phyloP scores from a whole-genome alignment of 2,888 invertebrate species.

The Euplexia lucipara region DNA sequence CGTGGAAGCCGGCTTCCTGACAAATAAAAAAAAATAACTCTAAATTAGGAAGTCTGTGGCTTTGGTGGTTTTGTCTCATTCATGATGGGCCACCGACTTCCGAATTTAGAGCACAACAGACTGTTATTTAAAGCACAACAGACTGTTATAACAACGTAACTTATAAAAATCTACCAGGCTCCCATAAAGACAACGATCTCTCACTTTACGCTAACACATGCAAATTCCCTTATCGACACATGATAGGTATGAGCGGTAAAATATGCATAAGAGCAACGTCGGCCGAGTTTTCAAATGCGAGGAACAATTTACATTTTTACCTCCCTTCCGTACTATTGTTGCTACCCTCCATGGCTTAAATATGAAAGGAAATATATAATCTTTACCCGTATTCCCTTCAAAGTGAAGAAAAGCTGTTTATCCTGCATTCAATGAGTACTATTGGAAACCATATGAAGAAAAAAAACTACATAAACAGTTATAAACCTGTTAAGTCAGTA shows the following conservation, averaged over 20 bases:
- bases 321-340: constrained; percentile 57
- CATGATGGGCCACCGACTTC: too few species aligned
- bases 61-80: too few species aligned
- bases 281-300: constrained; percentile 65
- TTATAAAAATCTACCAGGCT: constrained; percentile 62
- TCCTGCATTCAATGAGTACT: constrained; percentile 22
- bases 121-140: too few species aligned
- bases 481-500: background rate
- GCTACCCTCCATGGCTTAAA: constrained; percentile 19
- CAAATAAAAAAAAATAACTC: too few species aligned
- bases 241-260: constrained; percentile 74
- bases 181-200: constrained; percentile 58
- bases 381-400: constrained; percentile 46
- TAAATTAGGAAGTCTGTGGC: too few species aligned
- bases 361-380: constrained; percentile 55
- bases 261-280: constrained; percentile 70
- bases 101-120: too few species aligned
- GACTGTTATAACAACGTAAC: background rate
- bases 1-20: too few species aligned
- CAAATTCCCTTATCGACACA: constrained; percentile 76
- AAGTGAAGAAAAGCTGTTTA: constrained; percentile 46
- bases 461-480: background rate
- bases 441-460: constrained; percentile 11
- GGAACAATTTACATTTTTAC: constrained; percentile 77
- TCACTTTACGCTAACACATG: constrained; percentile 60